These are phyloP conservation scores for Steinernema scapterisci DNA, from an alignment of 2,888 invertebrate species.

Conservation along the genomic window DNA sequence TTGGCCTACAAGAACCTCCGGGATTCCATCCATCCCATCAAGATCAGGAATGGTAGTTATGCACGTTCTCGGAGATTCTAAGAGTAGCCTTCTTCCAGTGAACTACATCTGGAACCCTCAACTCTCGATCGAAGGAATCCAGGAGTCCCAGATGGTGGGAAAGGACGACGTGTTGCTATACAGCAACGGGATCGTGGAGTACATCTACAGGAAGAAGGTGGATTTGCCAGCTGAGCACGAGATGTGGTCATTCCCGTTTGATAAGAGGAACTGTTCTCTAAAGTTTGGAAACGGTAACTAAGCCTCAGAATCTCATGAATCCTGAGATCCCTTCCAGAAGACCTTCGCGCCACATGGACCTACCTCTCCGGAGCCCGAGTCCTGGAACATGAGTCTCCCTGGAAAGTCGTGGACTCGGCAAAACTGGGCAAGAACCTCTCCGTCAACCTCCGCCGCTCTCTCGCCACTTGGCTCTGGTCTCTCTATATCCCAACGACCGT, in stretches of 20 bases:
- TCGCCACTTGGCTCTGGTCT: constrained; percentile 7
- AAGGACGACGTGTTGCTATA: constrained; percentile 44
- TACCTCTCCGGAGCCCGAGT: constrained; percentile 39
- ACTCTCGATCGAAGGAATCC: constrained; percentile 44
- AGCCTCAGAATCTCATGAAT: background rate
- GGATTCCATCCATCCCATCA: constrained; percentile 41
- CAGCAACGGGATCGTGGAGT: constrained; percentile 46
- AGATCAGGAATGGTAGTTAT: constrained; percentile 42
- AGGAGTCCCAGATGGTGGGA: constrained; percentile 38
- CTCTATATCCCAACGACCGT: background rate
- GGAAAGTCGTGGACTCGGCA: background rate
- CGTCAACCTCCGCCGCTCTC: background rate
- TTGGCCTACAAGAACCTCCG: constrained; percentile 40
- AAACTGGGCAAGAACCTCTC: background rate
- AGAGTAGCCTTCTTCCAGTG: constrained; percentile 38
- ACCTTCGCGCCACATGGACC: constrained; percentile 43
- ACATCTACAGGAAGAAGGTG: constrained; percentile 45
- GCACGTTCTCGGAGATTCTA: no score
- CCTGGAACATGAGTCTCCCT: constrained; percentile 24
- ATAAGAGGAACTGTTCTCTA: constrained; percentile 45
- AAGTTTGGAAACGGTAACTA: constrained; percentile 43
- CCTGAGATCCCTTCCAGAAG: constrained; percentile 36
- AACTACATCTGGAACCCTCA: constrained; percentile 48
- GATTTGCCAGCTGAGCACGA: constrained; percentile 39
- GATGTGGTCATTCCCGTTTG: constrained; percentile 43